These are phyloP conservation scores for Ricordea florida DNA, from an alignment of 92 coral and sea anemone genomes.

Conservation along the genomic window DNA sequence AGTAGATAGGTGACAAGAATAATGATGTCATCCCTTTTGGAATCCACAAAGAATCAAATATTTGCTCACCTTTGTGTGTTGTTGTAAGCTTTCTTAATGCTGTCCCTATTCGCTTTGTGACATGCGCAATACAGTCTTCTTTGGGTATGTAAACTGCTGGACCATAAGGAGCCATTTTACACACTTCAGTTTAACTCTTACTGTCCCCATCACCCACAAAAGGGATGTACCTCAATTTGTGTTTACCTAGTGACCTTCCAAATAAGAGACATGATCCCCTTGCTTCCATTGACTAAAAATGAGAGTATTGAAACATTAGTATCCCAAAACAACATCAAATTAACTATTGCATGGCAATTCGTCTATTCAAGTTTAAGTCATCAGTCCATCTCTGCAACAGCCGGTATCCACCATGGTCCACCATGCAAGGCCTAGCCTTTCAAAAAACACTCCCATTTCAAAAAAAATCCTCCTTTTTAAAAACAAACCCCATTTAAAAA, in stretches of 20 bases:
- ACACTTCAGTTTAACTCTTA: conserved; percentile 20
- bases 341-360: too few species aligned
- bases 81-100: conserved; percentile 17
- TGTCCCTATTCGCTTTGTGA: conserved; percentile 69
- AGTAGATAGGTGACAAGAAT: not conserved
- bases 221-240: conserved; percentile 50
- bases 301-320: not conserved
- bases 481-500: too few species aligned
- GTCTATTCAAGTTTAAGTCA: too few species aligned
- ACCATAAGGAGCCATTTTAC: conserved; percentile 51
- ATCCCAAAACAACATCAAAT: too few species aligned
- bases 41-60: not conserved
- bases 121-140: conserved; percentile 68
- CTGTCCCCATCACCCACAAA: conserved; percentile 69
- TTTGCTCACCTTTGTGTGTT: conserved; percentile 22
- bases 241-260: conserved; percentile 26
- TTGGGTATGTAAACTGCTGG: conserved; percentile 64
- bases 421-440: too few species aligned
- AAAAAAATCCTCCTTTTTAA: too few species aligned
- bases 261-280: conserved; percentile 36
- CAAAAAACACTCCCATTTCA: too few species aligned
- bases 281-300: conserved; percentile 64
- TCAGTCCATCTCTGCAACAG: too few species aligned
- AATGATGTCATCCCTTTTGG: not conserved
- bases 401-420: too few species aligned